Evolutionary conservation across 2,113 vertebrate species (phyloP).

Genomic region (Poecilia latipinna): DNA sequence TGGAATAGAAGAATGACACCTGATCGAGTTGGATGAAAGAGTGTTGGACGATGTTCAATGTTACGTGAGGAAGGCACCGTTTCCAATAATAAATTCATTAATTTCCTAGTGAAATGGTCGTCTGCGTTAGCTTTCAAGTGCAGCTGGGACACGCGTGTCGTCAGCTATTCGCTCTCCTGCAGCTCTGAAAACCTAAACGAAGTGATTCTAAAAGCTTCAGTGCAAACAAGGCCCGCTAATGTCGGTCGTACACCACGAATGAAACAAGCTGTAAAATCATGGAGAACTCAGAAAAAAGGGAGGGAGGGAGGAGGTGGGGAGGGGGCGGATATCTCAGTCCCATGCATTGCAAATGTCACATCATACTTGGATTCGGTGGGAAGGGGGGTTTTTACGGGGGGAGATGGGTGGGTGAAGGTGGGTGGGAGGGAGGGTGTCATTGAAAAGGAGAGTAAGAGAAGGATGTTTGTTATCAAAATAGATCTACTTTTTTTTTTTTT

Average conservation of each 20-base stretch:
- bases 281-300: slow-evolving; percentile 53
- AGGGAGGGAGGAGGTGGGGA: neutral
- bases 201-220: slow-evolving; percentile 57
- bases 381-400: no score
- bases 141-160: slow-evolving; percentile 76
- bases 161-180: slow-evolving; percentile 78
- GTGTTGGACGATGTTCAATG: slow-evolving; percentile 88
- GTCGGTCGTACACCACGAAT: slow-evolving; percentile 57
- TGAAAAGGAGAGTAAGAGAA: slow-evolving; percentile 89
- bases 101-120: slow-evolving; percentile 86
- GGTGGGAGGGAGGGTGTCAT: slow-evolving; percentile 61
- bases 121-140: slow-evolving; percentile 82
- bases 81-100: slow-evolving; percentile 93
- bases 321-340: slow-evolving; percentile 67
- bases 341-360: slow-evolving; percentile 90
- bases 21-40: slow-evolving; percentile 63
- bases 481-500: slow-evolving; percentile 82
- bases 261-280: slow-evolving; percentile 82
- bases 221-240: slow-evolving; percentile 67
- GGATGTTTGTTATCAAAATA: slow-evolving; percentile 93
- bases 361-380: slow-evolving; percentile 69
- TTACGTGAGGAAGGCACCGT: slow-evolving; percentile 97
- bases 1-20: slow-evolving; percentile 61
- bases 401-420: neutral
- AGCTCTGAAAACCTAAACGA: slow-evolving; percentile 64